Conservation (phyloP, 1,140 invertebrate species). For the Drosophila dunni region DNA sequence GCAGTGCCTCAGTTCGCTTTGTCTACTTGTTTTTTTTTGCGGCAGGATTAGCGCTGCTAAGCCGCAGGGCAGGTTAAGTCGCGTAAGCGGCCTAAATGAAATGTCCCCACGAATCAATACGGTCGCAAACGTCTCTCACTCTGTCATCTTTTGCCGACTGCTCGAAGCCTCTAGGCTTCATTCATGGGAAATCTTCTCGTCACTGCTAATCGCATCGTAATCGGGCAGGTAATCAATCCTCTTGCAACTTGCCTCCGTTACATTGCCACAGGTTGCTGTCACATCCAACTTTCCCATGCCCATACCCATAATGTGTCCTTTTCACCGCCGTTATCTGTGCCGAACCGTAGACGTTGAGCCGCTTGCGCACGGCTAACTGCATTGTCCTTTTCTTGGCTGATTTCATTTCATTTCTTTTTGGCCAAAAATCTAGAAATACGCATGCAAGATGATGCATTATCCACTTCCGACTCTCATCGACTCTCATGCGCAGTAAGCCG, state of each 20-base stretch:
- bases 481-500: constrained; percentile 59
- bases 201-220: constrained; percentile 71
- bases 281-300: constrained; percentile 60
- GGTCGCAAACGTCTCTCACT: not conserved
- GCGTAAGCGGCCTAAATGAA: constrained; percentile 43
- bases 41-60: constrained; percentile 56
- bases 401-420: constrained; percentile 28
- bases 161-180: constrained; percentile 35
- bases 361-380: constrained; percentile 79
- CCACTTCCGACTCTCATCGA: constrained; percentile 70
- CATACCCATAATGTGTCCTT: constrained; percentile 68
- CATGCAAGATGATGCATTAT: constrained; percentile 82
- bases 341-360: constrained; percentile 50
- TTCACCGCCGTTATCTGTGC: constrained; percentile 76
- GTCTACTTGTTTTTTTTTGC: constrained; percentile 46
- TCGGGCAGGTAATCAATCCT: constrained; percentile 79
- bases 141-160: constrained; percentile 39
- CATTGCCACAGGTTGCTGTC: constrained; percentile 73
- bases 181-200: constrained; percentile 68
- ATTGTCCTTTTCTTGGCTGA: constrained; percentile 70
- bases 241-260: constrained; percentile 41
- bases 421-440: not conserved
- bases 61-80: constrained; percentile 45
- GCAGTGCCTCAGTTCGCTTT: constrained; percentile 11
- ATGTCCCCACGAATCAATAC: constrained; percentile 14